Conservation (phyloP, 1,140 invertebrate species). For the Chironomus tepperi region DNA sequence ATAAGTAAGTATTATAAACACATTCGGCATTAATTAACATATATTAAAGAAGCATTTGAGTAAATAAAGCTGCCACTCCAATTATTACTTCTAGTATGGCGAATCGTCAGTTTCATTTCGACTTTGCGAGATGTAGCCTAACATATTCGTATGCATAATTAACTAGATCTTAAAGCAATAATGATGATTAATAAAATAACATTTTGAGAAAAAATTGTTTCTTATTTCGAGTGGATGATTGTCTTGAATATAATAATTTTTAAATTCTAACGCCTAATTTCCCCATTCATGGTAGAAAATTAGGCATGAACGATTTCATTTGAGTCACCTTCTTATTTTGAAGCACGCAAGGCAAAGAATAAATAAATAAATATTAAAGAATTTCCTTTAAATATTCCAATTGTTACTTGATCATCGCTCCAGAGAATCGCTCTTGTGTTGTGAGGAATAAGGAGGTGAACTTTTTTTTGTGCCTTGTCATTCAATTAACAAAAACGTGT, state of each 20-base stretch:
- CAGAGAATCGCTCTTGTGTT: not conserved
- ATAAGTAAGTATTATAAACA: not conserved
- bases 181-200: not conserved
- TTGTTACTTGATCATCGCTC: no score
- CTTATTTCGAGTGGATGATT: not conserved
- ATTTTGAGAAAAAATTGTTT: not conserved
- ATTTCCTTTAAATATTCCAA: not conserved
- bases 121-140: not conserved
- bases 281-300: not conserved
- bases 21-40: not conserved
- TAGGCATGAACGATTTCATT: constrained; percentile 6
- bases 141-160: not conserved
- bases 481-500: constrained; percentile 22
- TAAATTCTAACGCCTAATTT: not conserved
- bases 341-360: constrained; percentile 3
- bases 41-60: constrained; percentile 7
- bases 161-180: not conserved
- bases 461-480: not conserved
- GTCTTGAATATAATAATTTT: not conserved
- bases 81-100: not conserved
- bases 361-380: not conserved
- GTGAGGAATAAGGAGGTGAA: no score
- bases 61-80: not conserved
- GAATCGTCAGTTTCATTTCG: not conserved
- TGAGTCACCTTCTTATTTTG: not conserved